Conservation (phyloP, 1,140 invertebrate genomes). For the Aphelenchoides fujianensis region DNA sequence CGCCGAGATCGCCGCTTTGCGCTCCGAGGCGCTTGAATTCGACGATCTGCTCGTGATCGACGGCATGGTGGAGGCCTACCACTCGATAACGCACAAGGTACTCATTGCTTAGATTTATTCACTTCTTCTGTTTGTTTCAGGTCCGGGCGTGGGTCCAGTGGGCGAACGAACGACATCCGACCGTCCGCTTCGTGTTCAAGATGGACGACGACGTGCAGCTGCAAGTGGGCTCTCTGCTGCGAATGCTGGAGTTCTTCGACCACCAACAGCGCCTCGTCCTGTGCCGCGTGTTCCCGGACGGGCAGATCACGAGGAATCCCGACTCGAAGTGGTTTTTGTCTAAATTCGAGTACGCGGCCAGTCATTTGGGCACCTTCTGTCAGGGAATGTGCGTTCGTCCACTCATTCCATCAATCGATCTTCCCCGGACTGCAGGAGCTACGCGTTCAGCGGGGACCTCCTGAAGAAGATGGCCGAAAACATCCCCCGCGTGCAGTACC, state of each 20-base stretch:
- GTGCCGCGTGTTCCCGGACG: conserved; percentile 35
- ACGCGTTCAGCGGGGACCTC: conserved; percentile 35
- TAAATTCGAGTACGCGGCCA: conserved; percentile 28
- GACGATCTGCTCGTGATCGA: conserved; percentile 29
- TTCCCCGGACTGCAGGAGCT: too few relatives aligned
- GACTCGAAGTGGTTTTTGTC: conserved; percentile 45
- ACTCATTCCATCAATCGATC: too few relatives aligned
- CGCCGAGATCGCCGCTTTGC: neutral
- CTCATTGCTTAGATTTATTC: neutral
- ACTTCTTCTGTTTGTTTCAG: conserved; percentile 6
- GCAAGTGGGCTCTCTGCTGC: conserved; percentile 14
- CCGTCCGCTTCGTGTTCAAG: conserved; percentile 26
- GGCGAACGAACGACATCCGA: neutral
- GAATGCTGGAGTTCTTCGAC: conserved; percentile 13
- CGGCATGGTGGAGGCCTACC: conserved; percentile 30
- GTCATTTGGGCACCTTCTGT: conserved; percentile 34
- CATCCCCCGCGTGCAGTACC: conserved; percentile 8
- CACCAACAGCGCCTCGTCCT: conserved; percentile 26
- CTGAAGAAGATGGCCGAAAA: conserved; percentile 25
- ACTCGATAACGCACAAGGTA: conserved; percentile 40
- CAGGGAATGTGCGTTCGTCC: too few relatives aligned
- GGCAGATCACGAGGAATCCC: conserved; percentile 33
- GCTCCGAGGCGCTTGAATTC: conserved; percentile 11
- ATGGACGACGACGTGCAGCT: conserved; percentile 42
- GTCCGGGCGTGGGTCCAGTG: conserved; percentile 35